phyloP scores from a whole-genome alignment of 2,888 invertebrate species.

The Emmelina monodactyla region DNA sequence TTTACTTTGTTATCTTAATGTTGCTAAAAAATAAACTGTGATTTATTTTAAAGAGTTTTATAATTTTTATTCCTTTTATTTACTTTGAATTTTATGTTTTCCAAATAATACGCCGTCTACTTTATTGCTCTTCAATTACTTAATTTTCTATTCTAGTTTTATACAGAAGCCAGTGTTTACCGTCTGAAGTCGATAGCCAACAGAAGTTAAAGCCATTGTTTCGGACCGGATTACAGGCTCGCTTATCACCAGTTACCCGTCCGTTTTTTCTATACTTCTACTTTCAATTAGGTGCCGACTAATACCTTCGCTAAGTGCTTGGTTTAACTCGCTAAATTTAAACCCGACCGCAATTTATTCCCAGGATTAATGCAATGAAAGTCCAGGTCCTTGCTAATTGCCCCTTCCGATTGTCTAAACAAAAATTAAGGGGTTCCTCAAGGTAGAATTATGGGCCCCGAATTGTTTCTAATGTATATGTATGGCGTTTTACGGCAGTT shows the following conservation, averaged over 20 bases:
- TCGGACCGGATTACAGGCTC: conserved; percentile 37
- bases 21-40: too few relatives aligned
- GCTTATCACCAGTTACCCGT: conserved; percentile 37
- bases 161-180: background rate
- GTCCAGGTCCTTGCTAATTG: conserved; percentile 42
- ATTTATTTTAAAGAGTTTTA: too few relatives aligned
- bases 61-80: too few relatives aligned
- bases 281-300: conserved; percentile 59
- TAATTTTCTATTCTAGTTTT: too few relatives aligned
- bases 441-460: conserved; percentile 12
- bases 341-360: conserved; percentile 50
- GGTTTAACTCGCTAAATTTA: conserved; percentile 55
- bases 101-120: too few relatives aligned
- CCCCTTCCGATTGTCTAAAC: conserved; percentile 49
- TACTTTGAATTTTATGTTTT: too few relatives aligned
- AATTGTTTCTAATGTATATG: too few relatives aligned
- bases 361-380: conserved; percentile 52
- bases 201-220: conserved; percentile 45
- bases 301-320: conserved; percentile 52
- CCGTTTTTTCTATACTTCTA: conserved; percentile 41
- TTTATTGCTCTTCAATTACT: too few relatives aligned
- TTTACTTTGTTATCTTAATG: too few relatives aligned
- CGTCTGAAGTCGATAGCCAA: conserved; percentile 18
- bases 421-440: conserved; percentile 27
- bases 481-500: too few relatives aligned